These are phyloP conservation scores for Synaphobranchus kaupii DNA, from an alignment of 2,797 vertebrate species.

Conservation along the genomic window DNA sequence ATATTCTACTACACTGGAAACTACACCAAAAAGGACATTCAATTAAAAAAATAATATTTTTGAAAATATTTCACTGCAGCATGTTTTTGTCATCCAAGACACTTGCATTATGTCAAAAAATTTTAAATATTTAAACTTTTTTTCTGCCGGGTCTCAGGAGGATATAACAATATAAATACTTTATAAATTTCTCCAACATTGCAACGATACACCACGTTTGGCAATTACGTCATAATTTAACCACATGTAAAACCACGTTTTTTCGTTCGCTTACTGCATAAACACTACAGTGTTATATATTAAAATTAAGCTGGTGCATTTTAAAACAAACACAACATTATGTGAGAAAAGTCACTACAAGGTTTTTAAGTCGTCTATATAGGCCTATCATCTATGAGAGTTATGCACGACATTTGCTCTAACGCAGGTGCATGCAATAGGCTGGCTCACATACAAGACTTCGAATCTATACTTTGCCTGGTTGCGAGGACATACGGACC, in stretches of 20 bases:
- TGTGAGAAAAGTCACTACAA: slow-evolving; percentile 50
- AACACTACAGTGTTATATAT: slow-evolving; percentile 38
- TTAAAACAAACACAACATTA: slow-evolving; percentile 73
- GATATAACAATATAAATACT: too few species aligned
- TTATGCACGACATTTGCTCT: slow-evolving; percentile 44
- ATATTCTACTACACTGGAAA: too few species aligned
- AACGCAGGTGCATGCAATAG: slow-evolving; percentile 83
- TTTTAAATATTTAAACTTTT: too few species aligned
- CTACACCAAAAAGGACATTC: too few species aligned
- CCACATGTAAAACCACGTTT: slow-evolving; percentile 46
- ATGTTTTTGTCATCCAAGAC: too few species aligned
- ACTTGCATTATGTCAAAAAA: too few species aligned
- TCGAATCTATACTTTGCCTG: slow-evolving; percentile 52
- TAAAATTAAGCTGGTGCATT: slow-evolving; percentile 59
- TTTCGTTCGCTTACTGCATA: slow-evolving; percentile 42
- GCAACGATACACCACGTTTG: neutral
- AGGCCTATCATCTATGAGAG: slow-evolving; percentile 50
- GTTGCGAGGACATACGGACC: slow-evolving; percentile 55
- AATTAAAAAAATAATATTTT: neutral
- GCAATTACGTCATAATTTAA: neutral
- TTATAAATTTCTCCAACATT: neutral
- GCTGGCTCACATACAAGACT: slow-evolving; percentile 61
- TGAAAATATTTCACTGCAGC: too few species aligned
- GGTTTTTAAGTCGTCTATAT: slow-evolving; percentile 22
- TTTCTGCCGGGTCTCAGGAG: too few species aligned